Evolutionary conservation across 1,140 invertebrate genomes (phyloP), one percentile per base, ranked within the genome.

Genomic region (Drosophila saltans): DNA sequence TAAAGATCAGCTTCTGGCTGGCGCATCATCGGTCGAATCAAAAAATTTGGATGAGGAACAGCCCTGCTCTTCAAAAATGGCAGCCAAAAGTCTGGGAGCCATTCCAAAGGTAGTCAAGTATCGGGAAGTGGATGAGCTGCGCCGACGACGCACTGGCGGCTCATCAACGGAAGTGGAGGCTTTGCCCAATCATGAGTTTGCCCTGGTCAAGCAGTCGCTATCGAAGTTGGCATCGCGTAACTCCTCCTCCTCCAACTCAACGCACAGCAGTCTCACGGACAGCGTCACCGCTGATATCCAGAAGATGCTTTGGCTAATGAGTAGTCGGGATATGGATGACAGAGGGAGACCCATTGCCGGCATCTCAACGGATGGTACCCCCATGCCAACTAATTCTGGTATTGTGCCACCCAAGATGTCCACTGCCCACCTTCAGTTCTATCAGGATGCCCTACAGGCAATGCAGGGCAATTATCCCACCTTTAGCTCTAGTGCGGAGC

Each of bases 71-170:
- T 83, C 80, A 0, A 78, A 75, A 24, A 78, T 78, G 68, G 76
- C 79, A 0, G 69, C 80, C 36, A 93, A 93, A 91, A 94, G 95
- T 83, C 94, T 96, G 75, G 96, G 96, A 10, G 96, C 96, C 43
- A 96, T 96, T 80, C 96, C 96, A 28, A 96, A 96, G 82, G 88
- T 91, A 43, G 80, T 86, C 1, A 89, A 91, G 41, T 92, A 92
- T 48, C 84, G 88, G 0, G 90, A 92, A 30, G 76, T 91, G 45
- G 82, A 92, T 10, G 91, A 92, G 39, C 66, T 83, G 26, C 82
- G 91, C 7, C 72, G 90, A 0, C 57, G 82, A 1, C 65, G 75
- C 7, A 74, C 9, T 57, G 69, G 9, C 8, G 69, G 62, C 5
- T 56, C 56, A 7, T 39, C 33, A 9, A 48, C 62, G 5, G 63